Base-by-base conservation (phyloP, 2,888 invertebrate species). In the Papilio demoleus region DNA sequence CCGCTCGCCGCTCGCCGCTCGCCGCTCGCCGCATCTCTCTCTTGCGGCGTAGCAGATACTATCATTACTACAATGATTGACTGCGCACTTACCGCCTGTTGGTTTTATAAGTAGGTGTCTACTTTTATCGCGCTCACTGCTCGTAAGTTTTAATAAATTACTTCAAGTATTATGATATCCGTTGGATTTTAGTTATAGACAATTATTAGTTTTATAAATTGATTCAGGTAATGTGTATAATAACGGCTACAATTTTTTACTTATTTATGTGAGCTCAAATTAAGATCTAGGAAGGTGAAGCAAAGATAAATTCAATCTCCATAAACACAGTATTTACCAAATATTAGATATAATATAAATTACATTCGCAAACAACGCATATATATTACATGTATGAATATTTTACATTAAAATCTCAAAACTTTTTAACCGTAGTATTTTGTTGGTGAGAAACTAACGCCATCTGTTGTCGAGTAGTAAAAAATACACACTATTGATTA, bases 11-110 rank as follows among this genome's bases (percentile, higher is more conserved):
- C 87, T 87, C 86, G 85, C 87, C 87, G n/a, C n/a, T n/a, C n/a
- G n/a, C n/a, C n/a, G n/a, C n/a, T n/a, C n/a, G n/a, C n/a, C n/a
- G 80, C 88, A 87, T 89, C 88, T 86, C 85, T 80, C 84, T 82
- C 78, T 78, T 19, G 45, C 45, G 17, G 77, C 71, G 70, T 69
- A 70, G 68, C 74, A 77, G 75, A 81, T 84, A 82, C 87, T 87
- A 88, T 91, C 87, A 88, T 91, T 90, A 90, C 84, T 76, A 71
- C 77, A 75, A 83, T 90, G 90, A 90, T 90, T 90, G 88, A 90
- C 87, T 88, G 81, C 84, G 81, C 83, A 83, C 85, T 88, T 83
- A 84, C 83, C 84, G 86, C 85, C 72, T 77, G 76, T 78, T 79
- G 74, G 74, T 78, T 78, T 77, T 76, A 73, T 72, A 71, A 72